These are phyloP conservation scores for Pterostichus madidus DNA, from an alignment of 2,888 invertebrate species.

Conservation along the genomic window DNA sequence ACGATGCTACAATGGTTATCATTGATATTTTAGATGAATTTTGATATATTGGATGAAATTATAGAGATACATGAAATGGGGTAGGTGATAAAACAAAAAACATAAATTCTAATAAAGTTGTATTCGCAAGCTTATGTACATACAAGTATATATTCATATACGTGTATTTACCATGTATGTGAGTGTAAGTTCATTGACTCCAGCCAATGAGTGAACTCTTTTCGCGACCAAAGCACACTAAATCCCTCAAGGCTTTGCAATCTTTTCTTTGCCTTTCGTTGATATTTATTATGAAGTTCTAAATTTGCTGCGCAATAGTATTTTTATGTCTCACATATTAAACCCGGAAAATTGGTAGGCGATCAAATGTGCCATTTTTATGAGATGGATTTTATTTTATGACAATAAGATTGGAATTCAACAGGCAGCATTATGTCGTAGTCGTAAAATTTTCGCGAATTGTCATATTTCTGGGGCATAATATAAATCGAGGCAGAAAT, in stretches of 20 bases:
- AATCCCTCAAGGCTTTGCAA: conserved; percentile 26
- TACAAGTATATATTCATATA: conserved; percentile 19
- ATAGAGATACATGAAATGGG: too few relatives aligned
- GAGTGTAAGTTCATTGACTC: conserved; percentile 39
- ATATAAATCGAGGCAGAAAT: background rate
- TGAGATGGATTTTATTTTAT: conserved; percentile 31
- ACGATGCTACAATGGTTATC: too few relatives aligned
- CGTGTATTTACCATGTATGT: conserved; percentile 33
- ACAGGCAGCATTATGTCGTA: background rate
- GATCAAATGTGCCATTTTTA: conserved; percentile 13
- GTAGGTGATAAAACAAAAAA: too few relatives aligned
- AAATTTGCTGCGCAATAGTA: conserved; percentile 26
- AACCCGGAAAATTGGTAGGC: conserved; percentile 17
- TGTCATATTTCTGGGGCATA: background rate
- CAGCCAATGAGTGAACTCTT: conserved; percentile 47
- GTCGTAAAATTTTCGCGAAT: background rate
- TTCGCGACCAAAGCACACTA: conserved; percentile 44
- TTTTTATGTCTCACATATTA: conserved; percentile 47
- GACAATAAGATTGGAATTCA: background rate
- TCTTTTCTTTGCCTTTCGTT: conserved; percentile 28
- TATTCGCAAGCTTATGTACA: conserved; percentile 37
- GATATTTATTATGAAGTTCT: conserved; percentile 40
- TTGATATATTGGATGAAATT: too few relatives aligned
- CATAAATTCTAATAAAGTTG: conserved; percentile 53
- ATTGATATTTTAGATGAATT: too few relatives aligned